phyloP scores from a whole-genome alignment of 2,797 vertebrate species.

The Avahi laniger region DNA sequence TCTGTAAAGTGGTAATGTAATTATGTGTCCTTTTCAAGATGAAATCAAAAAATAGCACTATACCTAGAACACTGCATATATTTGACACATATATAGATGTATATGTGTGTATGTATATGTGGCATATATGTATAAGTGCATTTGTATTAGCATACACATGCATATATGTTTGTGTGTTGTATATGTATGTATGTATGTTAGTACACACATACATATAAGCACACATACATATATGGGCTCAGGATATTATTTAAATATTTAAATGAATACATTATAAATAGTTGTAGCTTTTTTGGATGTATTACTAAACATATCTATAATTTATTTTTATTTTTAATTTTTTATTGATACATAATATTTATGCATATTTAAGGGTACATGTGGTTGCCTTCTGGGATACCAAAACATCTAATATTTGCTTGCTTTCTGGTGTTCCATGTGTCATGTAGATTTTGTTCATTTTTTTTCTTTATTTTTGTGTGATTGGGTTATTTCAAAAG shows the following conservation, averaged over 20 bases:
- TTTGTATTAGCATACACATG: not conserved
- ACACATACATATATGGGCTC: not conserved
- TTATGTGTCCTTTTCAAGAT: not conserved
- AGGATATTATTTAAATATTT: not conserved
- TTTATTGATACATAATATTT: not conserved
- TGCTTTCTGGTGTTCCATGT: not conserved
- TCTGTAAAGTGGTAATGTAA: not conserved
- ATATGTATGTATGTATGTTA: not conserved
- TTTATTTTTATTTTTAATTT: not conserved
- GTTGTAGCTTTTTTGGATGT: not conserved
- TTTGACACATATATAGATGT: not conserved
- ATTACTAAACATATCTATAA: not conserved
- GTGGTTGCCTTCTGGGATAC: not conserved
- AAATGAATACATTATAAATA: not conserved
- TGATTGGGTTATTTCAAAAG: not conserved
- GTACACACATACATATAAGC: too few species aligned
- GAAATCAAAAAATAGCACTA: not conserved
- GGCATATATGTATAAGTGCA: not conserved
- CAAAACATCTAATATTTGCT: not conserved
- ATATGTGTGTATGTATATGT: not conserved
- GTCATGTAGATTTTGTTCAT: not conserved
- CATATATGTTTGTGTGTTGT: not conserved
- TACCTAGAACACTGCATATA: not conserved
- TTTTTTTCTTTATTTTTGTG: not conserved
- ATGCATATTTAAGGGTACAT: not conserved